Evolutionary conservation across 2,888 invertebrate species (phyloP).

Genomic region (Perdita meconis): DNA sequence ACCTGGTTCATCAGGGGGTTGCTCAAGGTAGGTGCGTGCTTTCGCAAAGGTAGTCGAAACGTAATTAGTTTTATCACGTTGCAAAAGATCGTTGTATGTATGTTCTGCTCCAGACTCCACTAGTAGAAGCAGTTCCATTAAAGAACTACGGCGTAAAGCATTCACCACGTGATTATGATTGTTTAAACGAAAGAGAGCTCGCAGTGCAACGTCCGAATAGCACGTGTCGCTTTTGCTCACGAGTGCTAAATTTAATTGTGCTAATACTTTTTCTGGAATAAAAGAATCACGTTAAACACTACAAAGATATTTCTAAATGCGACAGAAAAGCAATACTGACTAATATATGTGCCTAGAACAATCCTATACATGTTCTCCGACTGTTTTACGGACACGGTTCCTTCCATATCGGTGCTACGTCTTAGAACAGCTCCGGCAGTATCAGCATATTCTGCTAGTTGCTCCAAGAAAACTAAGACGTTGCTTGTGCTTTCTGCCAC

Average conservation of each 20-base stretch:
- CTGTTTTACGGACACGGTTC: conserved; percentile 85
- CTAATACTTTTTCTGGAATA: conserved; percentile 91
- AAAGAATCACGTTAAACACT: background rate
- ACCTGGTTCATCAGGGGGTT: conserved; percentile 81
- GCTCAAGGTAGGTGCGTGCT: conserved; percentile 78
- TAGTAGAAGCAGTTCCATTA: conserved; percentile 92
- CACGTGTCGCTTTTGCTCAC: conserved; percentile 94
- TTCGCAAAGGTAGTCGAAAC: conserved; percentile 80
- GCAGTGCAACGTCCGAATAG: conserved; percentile 93
- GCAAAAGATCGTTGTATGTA: conserved; percentile 91
- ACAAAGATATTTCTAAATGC: background rate
- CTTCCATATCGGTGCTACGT: conserved; percentile 84
- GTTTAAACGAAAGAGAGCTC: conserved; percentile 96
- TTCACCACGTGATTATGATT: conserved; percentile 98
- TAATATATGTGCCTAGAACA: conserved; percentile 92
- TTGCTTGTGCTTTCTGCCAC: conserved; percentile 98
- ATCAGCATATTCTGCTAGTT: conserved; percentile 91
- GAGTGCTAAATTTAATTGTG: conserved; percentile 94
- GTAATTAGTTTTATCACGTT: conserved; percentile 79
- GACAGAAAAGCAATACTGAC: conserved; percentile 85
- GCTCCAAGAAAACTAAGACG: conserved; percentile 95
- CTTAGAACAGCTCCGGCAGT: conserved; percentile 89
- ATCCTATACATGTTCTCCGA: conserved; percentile 87
- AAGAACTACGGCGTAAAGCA: conserved; percentile 93
- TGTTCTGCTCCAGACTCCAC: conserved; percentile 94